Conservation (phyloP, 2,888 invertebrate species). For the Aplocera efformata region DNA sequence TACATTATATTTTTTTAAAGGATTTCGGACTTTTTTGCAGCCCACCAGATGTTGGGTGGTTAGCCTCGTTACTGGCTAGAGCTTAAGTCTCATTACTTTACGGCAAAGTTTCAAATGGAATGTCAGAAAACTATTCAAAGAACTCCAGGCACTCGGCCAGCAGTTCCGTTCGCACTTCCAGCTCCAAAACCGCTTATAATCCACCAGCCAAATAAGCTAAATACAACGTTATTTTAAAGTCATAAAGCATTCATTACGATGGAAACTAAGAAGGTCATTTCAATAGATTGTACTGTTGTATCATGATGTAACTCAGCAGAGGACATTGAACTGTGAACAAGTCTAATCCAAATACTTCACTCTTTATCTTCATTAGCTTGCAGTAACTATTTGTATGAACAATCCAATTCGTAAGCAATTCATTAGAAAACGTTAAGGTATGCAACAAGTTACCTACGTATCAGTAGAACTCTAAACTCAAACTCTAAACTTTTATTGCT, state of each 20-base stretch:
- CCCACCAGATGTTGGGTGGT: too few species aligned
- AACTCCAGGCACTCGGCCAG: conserved; percentile 43
- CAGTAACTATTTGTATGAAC: too few species aligned
- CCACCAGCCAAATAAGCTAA: conserved; percentile 16
- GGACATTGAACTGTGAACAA: conserved; percentile 20
- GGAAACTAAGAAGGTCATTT: conserved; percentile 32
- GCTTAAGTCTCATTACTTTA: too few species aligned
- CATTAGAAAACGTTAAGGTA: too few species aligned
- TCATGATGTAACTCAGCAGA: conserved; percentile 39
- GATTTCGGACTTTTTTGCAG: too few species aligned
- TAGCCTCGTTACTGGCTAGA: too few species aligned
- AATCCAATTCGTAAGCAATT: too few species aligned
- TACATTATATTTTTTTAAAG: too few species aligned
- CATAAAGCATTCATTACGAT: conserved; percentile 19
- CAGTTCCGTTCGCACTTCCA: conserved; percentile 32
- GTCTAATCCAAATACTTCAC: conserved; percentile 1
- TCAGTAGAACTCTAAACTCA: too few species aligned
- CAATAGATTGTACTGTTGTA: conserved; percentile 14
- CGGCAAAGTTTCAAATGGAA: conserved; percentile 2
- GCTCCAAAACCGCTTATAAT: conserved; percentile 3
- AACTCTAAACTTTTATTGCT: too few species aligned
- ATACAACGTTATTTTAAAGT: conserved; percentile 29
- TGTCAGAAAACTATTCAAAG: conserved; percentile 7
- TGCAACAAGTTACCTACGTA: too few species aligned
- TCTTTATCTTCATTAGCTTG: neutral